These are phyloP conservation scores for Saccostrea glomerata DNA, from an alignment of 1,140 invertebrate species.

Conservation along the genomic window DNA sequence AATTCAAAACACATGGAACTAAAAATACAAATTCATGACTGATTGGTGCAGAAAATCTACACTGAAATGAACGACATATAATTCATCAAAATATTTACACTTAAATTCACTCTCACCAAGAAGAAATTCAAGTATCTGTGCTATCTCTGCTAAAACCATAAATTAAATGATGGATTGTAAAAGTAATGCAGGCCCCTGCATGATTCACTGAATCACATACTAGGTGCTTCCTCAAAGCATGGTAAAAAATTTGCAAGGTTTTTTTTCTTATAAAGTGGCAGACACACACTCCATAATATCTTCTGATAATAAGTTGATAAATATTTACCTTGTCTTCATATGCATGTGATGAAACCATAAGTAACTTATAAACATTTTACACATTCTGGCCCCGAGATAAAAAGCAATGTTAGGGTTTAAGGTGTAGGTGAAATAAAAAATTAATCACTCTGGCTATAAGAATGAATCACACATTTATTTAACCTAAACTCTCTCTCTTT, in stretches of 20 bases:
- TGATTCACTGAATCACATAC: neutral
- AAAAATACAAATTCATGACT: too few relatives aligned
- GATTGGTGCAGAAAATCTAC: too few relatives aligned
- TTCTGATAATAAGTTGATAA: neutral
- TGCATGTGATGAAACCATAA: neutral
- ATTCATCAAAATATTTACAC: too few relatives aligned
- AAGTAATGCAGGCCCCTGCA: neutral
- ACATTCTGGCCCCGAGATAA: neutral
- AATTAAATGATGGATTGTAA: neutral
- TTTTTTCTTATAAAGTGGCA: neutral
- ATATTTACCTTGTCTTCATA: neutral
- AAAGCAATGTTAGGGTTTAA: neutral
- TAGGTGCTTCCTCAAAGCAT: neutral
- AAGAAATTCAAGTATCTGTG: too few relatives aligned
- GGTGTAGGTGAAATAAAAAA: neutral
- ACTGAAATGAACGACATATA: too few relatives aligned
- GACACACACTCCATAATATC: neutral
- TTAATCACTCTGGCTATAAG: neutral
- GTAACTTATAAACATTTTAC: constrained; percentile 17
- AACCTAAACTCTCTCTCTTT: constrained; percentile 5
- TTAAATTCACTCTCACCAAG: too few relatives aligned
- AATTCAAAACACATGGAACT: too few relatives aligned
- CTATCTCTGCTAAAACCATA: too few relatives aligned
- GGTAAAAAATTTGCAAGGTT: neutral
- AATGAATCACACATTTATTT: constrained; percentile 16